Base-by-base conservation (phyloP, 2,797 vertebrate species). In the Borostomias antarcticus region DNA sequence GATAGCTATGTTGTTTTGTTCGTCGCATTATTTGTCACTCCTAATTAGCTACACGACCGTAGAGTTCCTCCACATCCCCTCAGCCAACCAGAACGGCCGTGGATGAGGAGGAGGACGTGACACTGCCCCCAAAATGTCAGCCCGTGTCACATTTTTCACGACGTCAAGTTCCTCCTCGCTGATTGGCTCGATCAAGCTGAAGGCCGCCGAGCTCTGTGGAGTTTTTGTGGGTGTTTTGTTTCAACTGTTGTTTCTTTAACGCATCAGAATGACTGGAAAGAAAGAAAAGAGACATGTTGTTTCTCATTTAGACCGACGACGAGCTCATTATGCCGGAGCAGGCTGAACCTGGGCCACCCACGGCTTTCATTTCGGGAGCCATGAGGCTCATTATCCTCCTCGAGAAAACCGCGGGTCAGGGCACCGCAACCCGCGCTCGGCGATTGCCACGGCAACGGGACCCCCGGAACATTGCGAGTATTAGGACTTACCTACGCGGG, bases 51-150 rank as follows among this genome's bases (percentile, higher is more conserved):
- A 67, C 67, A 15, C 28, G 71, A 77, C 80, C 80, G 76, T 78
- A 3, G 72, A 70, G 58, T 77, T 80, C 78, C 66, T 68, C 72
- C 79, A 79, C 79, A 68, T 82, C 74, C 73, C 85, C 84, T 45
- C 80, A 74, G 77, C 89, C 85, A 84, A 87, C 92, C 84, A 81
- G 71, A 73, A 86, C 78, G 74, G 80, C 81, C 54, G 84, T 76
- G 86, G 82, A 89, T 61, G 86, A 85, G 75, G 81, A 85, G 82
- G 78, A 79, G 85, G 57, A 84, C 64, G 69, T 84, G 85, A 82
- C 48, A 71, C 78, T 89, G 91, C 91, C 92, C 91, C 89, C 88
- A 91, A 90, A 91, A 89, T 84, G 88, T 91, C 92, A 90, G 82
- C 83, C 78, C 82, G 84, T 88, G 83, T 89, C 90, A 80, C 84